Conservation (phyloP, 1,140 invertebrate genomes). For the Agrilus planipennis region DNA sequence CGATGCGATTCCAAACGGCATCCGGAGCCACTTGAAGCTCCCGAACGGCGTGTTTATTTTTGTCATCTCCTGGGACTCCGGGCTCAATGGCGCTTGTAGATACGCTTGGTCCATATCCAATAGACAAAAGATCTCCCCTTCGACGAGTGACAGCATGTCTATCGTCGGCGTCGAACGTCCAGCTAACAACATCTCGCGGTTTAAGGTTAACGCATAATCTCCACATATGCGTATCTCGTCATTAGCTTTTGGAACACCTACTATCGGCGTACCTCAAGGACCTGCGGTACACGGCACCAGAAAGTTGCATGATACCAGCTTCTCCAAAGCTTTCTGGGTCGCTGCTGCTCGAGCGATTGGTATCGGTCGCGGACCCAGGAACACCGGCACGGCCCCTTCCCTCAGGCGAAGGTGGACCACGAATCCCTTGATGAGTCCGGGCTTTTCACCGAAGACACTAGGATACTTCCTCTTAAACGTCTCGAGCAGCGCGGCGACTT, state of each 20-base stretch:
- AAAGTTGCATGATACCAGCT: no score
- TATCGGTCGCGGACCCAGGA: no score
- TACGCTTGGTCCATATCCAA: constrained; percentile 29
- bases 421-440: no score
- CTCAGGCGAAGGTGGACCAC: no score
- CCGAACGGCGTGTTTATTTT: constrained; percentile 20
- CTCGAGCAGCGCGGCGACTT: no score
- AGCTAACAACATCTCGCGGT: no score
- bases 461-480: no score
- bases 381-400: no score
- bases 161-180: no score
- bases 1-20: constrained; percentile 19
- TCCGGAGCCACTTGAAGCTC: constrained; percentile 14
- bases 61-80: constrained; percentile 15
- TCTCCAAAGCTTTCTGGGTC: no score
- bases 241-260: not conserved
- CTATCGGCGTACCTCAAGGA: not conserved
- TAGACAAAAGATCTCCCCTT: constrained; percentile 18
- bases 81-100: constrained; percentile 23
- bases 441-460: no score
- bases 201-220: not conserved
- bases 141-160: constrained; percentile 1
- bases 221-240: constrained; percentile 2
- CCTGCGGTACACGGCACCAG: not conserved
- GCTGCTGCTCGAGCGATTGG: no score